Evolutionary conservation across 2,113 vertebrate species (phyloP), one percentile per base, ranked within the genome.

Genomic region (Mystacornis crossleyi): DNA sequence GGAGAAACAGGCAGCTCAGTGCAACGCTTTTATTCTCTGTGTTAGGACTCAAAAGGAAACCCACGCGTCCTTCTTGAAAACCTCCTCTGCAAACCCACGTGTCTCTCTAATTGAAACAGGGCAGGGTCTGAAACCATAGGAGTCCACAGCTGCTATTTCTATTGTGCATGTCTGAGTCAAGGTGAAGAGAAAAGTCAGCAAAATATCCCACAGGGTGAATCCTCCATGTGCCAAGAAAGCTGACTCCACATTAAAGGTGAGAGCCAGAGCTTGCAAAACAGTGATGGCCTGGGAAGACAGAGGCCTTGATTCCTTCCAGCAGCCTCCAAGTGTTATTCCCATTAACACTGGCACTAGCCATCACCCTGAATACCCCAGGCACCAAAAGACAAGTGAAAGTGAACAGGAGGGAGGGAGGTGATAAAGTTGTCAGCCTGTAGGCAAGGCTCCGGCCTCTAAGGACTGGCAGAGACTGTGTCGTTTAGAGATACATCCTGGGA

Each of bases 191-290:
- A 91, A 93, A 96, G 92, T 96, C 92, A 95, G 79, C 42, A 58
- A 88, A 96, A 62, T 94, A 96, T 93, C 96, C 93, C 91, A 95
- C 89, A 90, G 93, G 94, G 93, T 85, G 87, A 96, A 89, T 94
- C 86, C 89, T 92, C 93, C 89, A 64, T 94, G 93, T 96, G 93
- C 89, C 94, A 96, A 90, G 74, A 94, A 96, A 94, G 74, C 87
- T 93, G 92, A 86, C 93, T 96, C 81, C 67, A 95, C 85, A 94
- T 96, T 96, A 97, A 96, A 97, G 92, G 93, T 97, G 95, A 96
- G 95, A 96, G 87, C 81, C 95, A 90, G 87, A 95, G 93, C 78
- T 94, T 34, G 33, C 95, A 94, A 94, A 80, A 58, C 47, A 62
- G 62, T 38, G 71, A 85, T 91, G 92, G 87, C 71, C 61, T 82